phyloP scores from a whole-genome alignment of 2,113 vertebrate genomes.

The Platichthys flesus region DNA sequence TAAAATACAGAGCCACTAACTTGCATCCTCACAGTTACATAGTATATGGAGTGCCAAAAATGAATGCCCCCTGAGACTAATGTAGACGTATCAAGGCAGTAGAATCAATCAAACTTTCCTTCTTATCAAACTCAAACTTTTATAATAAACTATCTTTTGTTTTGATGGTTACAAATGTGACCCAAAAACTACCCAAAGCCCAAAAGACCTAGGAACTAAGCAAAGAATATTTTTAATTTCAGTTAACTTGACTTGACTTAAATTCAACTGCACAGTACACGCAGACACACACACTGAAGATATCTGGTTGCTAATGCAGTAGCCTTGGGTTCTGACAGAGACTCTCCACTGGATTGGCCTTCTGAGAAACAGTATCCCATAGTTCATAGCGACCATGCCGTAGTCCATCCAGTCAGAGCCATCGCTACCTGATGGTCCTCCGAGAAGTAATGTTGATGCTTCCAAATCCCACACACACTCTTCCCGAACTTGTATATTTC shows the following conservation, averaged over 20 bases:
- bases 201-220: too few relatives aligned
- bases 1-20: too few relatives aligned
- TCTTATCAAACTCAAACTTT: too few relatives aligned
- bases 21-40: too few relatives aligned
- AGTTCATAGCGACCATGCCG: slow-evolving; percentile 28
- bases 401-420: slow-evolving; percentile 7
- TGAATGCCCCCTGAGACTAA: too few relatives aligned
- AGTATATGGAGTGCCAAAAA: too few relatives aligned
- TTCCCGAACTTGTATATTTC: neutral
- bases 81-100: too few relatives aligned
- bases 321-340: slow-evolving; percentile 21
- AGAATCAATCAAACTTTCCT: too few relatives aligned
- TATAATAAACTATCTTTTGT: too few relatives aligned
- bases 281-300: neutral
- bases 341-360: slow-evolving; percentile 26
- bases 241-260: slow-evolving; percentile 58
- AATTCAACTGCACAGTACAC: neutral
- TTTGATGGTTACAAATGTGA: too few relatives aligned
- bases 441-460: slow-evolving; percentile 33
- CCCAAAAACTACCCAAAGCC: too few relatives aligned
- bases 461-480: neutral
- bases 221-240: slow-evolving; percentile 18
- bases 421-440: slow-evolving; percentile 2
- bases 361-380: slow-evolving; percentile 12
- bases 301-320: slow-evolving; percentile 26